Percentiles rank a stretch among this genome's conserved stretches.
Conservation (phyloP, 2,113 vertebrate species). For the Eidolon helvum region DNA sequence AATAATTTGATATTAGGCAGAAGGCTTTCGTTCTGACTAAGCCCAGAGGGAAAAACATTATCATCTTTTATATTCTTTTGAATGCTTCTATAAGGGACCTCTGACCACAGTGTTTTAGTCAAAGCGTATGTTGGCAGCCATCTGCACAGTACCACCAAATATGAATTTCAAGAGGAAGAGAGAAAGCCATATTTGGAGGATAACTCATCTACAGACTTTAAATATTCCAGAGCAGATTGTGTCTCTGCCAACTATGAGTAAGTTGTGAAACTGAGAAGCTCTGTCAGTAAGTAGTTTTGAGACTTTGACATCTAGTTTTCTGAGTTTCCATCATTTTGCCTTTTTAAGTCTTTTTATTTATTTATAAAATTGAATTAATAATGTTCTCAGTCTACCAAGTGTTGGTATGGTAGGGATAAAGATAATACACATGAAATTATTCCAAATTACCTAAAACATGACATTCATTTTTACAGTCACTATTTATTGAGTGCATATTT, state of each 20-base stretch:
- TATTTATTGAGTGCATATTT: background rate
- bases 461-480: background rate
- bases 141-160: background rate
- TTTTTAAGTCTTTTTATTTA: background rate
- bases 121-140: background rate
- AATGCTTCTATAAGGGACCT: background rate
- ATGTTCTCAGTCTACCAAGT: background rate
- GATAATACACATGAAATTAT: background rate
- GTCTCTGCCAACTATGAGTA: background rate
- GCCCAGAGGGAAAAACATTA: background rate
- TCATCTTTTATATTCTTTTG: background rate
- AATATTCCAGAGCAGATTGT: slow-evolving; percentile 19
- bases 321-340: background rate
- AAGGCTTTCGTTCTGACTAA: background rate
- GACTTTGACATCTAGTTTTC: background rate
- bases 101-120: background rate
- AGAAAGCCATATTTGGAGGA: background rate
- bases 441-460: background rate
- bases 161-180: background rate
- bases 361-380: slow-evolving; percentile 9
- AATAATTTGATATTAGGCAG: background rate
- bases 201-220: background rate
- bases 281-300: background rate
- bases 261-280: background rate
- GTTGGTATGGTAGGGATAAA: background rate